Conservation (phyloP, 2,888 invertebrate genomes). For the Sericinus montela region DNA sequence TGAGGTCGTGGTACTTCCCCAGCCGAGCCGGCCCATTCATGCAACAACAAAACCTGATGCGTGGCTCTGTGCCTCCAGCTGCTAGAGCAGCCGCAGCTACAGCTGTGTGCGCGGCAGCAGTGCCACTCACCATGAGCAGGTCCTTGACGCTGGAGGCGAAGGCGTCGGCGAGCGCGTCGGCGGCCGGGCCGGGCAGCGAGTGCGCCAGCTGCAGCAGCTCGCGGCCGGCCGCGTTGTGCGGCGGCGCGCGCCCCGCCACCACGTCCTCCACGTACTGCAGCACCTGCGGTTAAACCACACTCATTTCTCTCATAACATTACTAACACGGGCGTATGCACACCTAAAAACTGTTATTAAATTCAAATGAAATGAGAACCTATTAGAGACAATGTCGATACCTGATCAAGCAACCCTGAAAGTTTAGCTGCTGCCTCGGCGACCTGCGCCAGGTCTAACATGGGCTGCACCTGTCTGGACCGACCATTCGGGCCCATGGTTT, state of each 20-base stretch:
- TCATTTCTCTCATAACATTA: too few relatives aligned
- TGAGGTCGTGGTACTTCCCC: too few relatives aligned
- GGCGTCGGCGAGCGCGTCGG: conserved; percentile 94
- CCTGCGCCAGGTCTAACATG: conserved; percentile 82
- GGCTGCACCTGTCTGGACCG: conserved; percentile 83
- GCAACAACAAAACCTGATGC: too few relatives aligned
- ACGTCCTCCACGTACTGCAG: conserved; percentile 95
- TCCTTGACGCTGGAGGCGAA: conserved; percentile 98
- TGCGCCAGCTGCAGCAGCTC: conserved; percentile 93
- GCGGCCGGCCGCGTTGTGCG: conserved; percentile 94
- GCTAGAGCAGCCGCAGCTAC: conserved; percentile 29
- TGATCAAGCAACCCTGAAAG: conserved; percentile 88
- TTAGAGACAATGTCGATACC: conserved; percentile 30
- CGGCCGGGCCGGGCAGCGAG: conserved; percentile 93
- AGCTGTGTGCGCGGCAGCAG: neutral
- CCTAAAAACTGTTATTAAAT: too few relatives aligned
- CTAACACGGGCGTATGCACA: too few relatives aligned
- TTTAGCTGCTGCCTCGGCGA: conserved; percentile 90
- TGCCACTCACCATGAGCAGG: conserved; percentile 90
- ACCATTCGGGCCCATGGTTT: conserved; percentile 83
- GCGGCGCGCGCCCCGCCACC: conserved; percentile 85
- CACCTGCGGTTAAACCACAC: too few relatives aligned
- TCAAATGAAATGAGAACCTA: too few relatives aligned
- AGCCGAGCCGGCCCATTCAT: too few relatives aligned
- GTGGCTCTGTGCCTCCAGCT: too few relatives aligned